Base-by-base conservation (phyloP, 2,888 invertebrate genomes). In the Chrysolina americana region DNA sequence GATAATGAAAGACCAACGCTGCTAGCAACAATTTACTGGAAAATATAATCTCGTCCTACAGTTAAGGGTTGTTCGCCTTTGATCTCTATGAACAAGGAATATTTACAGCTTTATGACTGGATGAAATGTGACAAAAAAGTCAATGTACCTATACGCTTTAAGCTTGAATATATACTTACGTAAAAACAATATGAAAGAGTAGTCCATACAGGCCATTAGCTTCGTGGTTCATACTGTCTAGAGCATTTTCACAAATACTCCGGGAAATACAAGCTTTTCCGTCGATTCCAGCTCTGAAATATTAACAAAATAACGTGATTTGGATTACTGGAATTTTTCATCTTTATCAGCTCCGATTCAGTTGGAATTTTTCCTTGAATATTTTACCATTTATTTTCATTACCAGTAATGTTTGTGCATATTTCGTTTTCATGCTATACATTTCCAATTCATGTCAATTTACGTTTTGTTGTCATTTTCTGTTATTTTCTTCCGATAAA, bases 181-280 rank as follows among this genome's bases (percentile, higher is more conserved):
- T 93, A 85, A 95, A 90, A 84, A 94, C 87, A 81, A 94, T 92
- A 88, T 95, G 93, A 78, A 94, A 89, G 83, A 95, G 89, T 89
- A 95, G 93, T 36, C 93, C 94, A 78, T 94, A 90, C 82, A 95
- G 89, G 6, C 95, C 94, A 82, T 93, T 92, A 50, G 84, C 82
- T 75, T 84, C 83, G 81, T 92, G 91, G 83, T 92, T 90, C 68
- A 94, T 92, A 76, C 91, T 89, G 81, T 92, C 91, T 4, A 94
- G 92, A 50, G 94, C 92, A 78, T 86, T 87, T 85, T 95, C 95
- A 86, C 95, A 95, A 84, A 95, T 94, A 81, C 92, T 92, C 80
- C 93, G 90, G 76, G 94, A 88, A 80, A 95, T 86, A 87, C 95
- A 95, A 53, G 91, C 91, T 73, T 91, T 89, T 2, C 94, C 94